Conservation (phyloP, 2,113 vertebrate genomes). For the Saccopteryx leptura region DNA sequence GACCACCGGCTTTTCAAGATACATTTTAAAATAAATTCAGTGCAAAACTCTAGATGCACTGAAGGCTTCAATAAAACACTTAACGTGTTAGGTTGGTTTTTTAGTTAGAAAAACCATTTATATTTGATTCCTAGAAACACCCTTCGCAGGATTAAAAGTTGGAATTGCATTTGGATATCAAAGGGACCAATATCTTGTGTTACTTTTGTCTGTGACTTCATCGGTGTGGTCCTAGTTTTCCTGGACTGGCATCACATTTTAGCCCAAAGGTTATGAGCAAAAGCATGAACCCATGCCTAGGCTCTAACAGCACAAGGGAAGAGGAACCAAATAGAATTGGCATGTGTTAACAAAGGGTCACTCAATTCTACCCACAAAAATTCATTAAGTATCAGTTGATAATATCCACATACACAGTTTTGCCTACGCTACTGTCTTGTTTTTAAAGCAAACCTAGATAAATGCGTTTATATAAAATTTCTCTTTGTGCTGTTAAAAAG, state of each 20-base stretch:
- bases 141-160: constrained; percentile 10
- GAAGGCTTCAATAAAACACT: constrained; percentile 68
- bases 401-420: background rate
- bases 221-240: background rate
- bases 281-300: background rate
- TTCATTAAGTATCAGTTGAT: background rate
- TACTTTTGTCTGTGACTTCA: background rate
- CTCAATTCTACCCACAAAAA: too few species aligned
- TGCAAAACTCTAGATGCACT: constrained; percentile 71
- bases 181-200: background rate
- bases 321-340: background rate
- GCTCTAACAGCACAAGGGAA: background rate
- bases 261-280: background rate
- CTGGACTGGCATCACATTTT: background rate
- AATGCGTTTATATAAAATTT: constrained; percentile 38
- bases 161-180: background rate
- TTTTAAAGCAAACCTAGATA: constrained; percentile 20
- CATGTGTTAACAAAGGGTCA: background rate
- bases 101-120: constrained; percentile 60
- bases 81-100: constrained; percentile 70
- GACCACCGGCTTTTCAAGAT: constrained; percentile 73
- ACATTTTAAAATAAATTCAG: constrained; percentile 78
- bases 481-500: constrained; percentile 17
- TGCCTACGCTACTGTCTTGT: background rate
- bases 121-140: constrained; percentile 3